Conservation (phyloP, 2,113 vertebrate species). For the Struthio camelus region DNA sequence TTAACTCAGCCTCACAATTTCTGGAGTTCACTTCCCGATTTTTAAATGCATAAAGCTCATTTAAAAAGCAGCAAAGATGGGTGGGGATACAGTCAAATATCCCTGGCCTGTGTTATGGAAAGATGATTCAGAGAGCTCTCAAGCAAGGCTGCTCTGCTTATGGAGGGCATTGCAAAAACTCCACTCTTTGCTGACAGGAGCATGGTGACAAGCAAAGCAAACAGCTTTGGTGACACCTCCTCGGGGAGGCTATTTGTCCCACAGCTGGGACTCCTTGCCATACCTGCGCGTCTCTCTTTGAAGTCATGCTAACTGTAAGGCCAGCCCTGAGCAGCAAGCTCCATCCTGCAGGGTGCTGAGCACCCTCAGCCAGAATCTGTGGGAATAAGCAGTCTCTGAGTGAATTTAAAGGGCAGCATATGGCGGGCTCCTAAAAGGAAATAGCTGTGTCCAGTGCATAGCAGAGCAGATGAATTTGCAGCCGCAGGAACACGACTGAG, state of each 20-base stretch:
- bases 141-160: background rate
- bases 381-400: background rate
- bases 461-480: slow-evolving; percentile 2
- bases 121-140: background rate
- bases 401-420: background rate
- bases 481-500: background rate
- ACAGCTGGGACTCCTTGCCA: background rate
- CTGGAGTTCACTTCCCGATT: background rate
- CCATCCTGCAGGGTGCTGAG: background rate
- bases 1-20: background rate
- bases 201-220: background rate
- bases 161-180: background rate
- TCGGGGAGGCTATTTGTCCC: background rate
- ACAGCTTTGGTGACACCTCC: no score
- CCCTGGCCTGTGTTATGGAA: background rate
- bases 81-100: background rate
- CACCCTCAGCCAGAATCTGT: background rate
- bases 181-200: background rate
- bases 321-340: background rate
- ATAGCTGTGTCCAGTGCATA: background rate
- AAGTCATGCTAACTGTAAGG: background rate
- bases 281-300: background rate
- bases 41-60: background rate
- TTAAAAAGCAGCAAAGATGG: background rate
- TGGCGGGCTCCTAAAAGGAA: background rate